phyloP scores from a whole-genome alignment of 2,113 vertebrate genomes.

The Falco punctatus region DNA sequence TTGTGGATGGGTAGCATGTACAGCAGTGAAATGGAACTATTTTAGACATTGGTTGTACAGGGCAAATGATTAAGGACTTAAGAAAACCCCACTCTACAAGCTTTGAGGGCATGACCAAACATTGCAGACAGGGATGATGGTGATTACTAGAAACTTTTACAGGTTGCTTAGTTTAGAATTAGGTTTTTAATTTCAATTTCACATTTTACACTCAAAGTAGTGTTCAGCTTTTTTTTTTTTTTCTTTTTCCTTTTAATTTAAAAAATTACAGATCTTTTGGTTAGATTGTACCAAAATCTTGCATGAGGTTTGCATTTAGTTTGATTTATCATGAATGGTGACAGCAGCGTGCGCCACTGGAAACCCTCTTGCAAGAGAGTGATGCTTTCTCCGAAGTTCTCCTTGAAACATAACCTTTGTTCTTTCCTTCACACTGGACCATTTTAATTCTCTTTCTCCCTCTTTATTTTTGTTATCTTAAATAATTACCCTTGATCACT shows the following conservation, averaged over 20 bases:
- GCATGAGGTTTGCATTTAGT: rapidly evolving
- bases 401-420: not conserved
- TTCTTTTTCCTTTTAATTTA: rapidly evolving
- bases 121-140: not conserved
- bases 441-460: not conserved
- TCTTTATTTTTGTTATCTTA: not conserved
- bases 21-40: not conserved
- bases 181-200: not conserved
- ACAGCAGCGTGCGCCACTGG: not conserved
- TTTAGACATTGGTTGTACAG: not conserved
- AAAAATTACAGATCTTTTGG: not conserved
- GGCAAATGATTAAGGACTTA: not conserved
- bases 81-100: rapidly evolving
- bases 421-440: not conserved
- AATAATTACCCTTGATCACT: not conserved
- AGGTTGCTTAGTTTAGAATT: not conserved
- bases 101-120: not conserved
- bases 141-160: not conserved
- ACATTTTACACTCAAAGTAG: not conserved
- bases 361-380: not conserved
- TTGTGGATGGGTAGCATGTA: rapidly evolving
- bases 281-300: not conserved
- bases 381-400: not conserved
- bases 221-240: not conserved
- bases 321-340: not conserved